Evolutionary conservation across 2,113 vertebrate species (phyloP), one percentile per base, ranked within the genome.

Genomic region (Apeltes quadracus): DNA sequence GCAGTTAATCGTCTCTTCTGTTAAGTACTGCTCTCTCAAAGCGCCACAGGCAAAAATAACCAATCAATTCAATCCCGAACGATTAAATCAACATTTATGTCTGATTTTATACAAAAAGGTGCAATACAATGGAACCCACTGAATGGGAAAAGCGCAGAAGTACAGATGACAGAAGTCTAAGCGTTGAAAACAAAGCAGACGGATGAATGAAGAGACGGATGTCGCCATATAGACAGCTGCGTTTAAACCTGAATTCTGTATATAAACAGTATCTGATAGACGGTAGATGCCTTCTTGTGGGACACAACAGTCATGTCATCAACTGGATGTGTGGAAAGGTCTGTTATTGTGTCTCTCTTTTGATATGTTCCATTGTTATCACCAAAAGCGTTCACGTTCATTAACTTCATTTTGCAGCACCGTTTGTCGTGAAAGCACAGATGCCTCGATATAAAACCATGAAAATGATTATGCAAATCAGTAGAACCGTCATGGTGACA

Each of bases 361-460:
- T 20, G 8, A 18, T 46, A 20, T 22, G n/a, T 63, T 58, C 5
- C 32, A 38, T 46, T 29, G 44, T 34, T n/a, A 34, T 39, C 43
- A 54, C n/a, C 7, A 20, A 27, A 23, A 18, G 13, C 50, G 16
- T 39, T 65, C 39, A 8, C 18, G 59, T 3, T n/a, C 7, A 5
- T 7, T 23, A 18, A 1, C 4, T 6, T 44, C 44, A 27, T 46
- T 44, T 54, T 11, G 15, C 11, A 44, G 25, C 12, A 29, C 4
- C 44, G 18, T 23, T 10, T 36, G 36, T 61, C 27, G 12, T 39
- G 14, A n/a, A n/a, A n/a, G n/a, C 15, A 2, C 13, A 16, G 53
- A 27, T n/a, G 27, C 29, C 34, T 14, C 1, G 44, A 57, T 14
- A 75, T 44, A 44, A 67, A 75, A 41, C 18, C 27, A 50, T 65